phyloP scores from a whole-genome alignment of 2,797 vertebrate species.

The Sebastes taczanowskii region DNA sequence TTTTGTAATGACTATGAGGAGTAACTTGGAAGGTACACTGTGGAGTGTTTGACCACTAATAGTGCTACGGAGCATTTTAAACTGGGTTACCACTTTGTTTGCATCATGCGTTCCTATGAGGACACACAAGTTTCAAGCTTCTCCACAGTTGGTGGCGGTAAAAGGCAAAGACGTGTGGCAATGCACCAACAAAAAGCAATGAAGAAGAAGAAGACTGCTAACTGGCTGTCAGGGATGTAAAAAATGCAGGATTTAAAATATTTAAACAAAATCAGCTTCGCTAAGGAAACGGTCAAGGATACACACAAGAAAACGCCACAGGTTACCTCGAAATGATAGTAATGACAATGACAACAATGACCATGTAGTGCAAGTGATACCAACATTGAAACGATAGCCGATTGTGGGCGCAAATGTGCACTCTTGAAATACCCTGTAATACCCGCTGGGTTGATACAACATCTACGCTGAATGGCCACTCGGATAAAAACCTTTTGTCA shows the following conservation, averaged over 20 bases:
- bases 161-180: neutral
- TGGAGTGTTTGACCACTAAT: neutral
- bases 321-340: neutral
- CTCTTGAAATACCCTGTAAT: slow-evolving; percentile 10
- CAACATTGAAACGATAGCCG: neutral
- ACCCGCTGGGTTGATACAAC: slow-evolving; percentile 18
- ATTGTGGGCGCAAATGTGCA: slow-evolving; percentile 6
- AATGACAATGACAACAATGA: slow-evolving; percentile 9
- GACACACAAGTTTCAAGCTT: neutral
- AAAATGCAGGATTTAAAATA: neutral
- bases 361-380: neutral
- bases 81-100: neutral
- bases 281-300: neutral
- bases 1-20: neutral
- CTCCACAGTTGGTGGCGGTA: neutral
- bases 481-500: slow-evolving; percentile 27
- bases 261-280: neutral
- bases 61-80: neutral
- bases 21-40: neutral
- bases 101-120: neutral
- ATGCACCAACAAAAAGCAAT: neutral
- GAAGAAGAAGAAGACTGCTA: neutral
- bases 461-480: slow-evolving; percentile 11
- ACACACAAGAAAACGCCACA: neutral
- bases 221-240: neutral